Percentiles rank a stretch among this genome's conserved stretches.
These are phyloP conservation scores for Parauchenoglanis ngamensis DNA, from an alignment of 2,797 vertebrate genomes.

Conservation along the genomic window DNA sequence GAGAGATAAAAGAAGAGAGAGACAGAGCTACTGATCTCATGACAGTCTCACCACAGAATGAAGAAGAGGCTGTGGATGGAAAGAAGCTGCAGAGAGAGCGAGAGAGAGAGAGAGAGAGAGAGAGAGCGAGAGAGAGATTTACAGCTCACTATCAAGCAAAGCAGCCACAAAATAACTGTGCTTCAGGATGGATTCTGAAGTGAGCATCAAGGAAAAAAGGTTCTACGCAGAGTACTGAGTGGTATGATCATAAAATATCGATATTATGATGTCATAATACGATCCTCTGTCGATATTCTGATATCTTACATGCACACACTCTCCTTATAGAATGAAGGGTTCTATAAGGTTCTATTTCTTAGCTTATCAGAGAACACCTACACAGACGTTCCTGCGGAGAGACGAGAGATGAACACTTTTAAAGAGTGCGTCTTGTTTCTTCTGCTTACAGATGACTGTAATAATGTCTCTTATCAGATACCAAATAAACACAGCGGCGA, in stretches of 20 bases:
- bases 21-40: constrained; percentile 13
- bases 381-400: background rate
- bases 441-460: background rate
- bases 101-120: background rate
- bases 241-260: background rate
- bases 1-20: constrained; percentile 34
- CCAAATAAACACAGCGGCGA: background rate
- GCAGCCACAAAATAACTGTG: background rate
- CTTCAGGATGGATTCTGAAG: background rate
- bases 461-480: constrained; percentile 10
- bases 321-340: background rate
- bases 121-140: background rate
- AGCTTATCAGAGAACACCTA: background rate
- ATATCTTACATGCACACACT: background rate
- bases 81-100: background rate
- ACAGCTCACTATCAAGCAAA: background rate
- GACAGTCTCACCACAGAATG: background rate
- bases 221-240: background rate
- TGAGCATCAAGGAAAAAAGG: background rate
- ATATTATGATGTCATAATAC: background rate
- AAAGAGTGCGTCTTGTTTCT: background rate
- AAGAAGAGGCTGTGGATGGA: background rate
- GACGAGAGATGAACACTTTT: background rate
- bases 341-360: background rate
- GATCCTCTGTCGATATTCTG: background rate